Conservation (phyloP, 1,140 invertebrate species). For the Spodoptera frugiperda region DNA sequence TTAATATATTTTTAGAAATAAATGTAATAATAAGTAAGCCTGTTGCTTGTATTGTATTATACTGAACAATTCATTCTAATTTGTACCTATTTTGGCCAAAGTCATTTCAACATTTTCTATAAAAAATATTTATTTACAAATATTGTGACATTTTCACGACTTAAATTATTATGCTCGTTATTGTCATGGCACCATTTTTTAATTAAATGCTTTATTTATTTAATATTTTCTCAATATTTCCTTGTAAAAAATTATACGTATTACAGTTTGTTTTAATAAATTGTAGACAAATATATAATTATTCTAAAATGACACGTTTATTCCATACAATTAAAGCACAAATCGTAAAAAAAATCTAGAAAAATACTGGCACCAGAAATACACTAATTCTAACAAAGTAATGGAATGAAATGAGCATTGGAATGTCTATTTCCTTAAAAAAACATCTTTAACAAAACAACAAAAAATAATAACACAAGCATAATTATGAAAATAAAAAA, state of each 20-base stretch:
- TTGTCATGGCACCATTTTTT: constrained; percentile 22
- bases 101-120: background rate
- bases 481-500: constrained; percentile 65
- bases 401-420: constrained; percentile 45
- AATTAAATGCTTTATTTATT: background rate
- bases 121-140: constrained; percentile 10
- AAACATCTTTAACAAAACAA: constrained; percentile 73
- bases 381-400: constrained; percentile 6
- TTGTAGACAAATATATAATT: no score
- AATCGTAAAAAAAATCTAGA: background rate
- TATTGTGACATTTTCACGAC: background rate
- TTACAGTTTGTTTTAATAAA: no score
- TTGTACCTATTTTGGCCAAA: constrained; percentile 7
- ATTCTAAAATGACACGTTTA: background rate
- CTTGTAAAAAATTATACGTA: no score
- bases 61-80: background rate
- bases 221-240: background rate
- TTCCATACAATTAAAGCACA: background rate
- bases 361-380: constrained; percentile 28
- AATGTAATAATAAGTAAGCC: constrained; percentile 4
- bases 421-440: constrained; percentile 64
- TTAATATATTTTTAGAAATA: background rate
- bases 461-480: constrained; percentile 77
- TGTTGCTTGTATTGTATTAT: background rate
- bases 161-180: background rate